phyloP scores from a whole-genome alignment of 2,888 invertebrate genomes.

The Megaustenia siamemsis region DNA sequence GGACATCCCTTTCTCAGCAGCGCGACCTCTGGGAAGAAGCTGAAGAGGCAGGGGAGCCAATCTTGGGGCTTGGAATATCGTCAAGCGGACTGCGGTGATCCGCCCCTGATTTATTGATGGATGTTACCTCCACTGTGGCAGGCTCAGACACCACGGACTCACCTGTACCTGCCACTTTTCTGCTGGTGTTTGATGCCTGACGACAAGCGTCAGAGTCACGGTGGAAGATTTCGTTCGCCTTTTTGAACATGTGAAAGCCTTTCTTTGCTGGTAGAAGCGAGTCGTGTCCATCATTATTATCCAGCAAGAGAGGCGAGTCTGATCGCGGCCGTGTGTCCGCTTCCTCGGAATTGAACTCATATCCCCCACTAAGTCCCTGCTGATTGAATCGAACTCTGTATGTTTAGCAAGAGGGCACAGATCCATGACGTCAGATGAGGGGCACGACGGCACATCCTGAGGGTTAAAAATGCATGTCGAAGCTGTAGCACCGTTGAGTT shows the following conservation, averaged over 20 bases:
- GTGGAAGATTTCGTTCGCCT: conserved; percentile 37
- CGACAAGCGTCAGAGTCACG: neutral
- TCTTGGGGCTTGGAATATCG: neutral
- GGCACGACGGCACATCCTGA: neutral
- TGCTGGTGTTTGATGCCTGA: neutral
- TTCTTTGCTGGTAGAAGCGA: neutral
- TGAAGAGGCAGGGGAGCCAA: conserved; percentile 16
- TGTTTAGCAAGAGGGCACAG: neutral
- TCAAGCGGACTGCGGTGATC: neutral
- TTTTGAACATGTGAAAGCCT: conserved; percentile 32
- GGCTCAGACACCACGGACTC: conserved; percentile 9
- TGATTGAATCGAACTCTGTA: neutral
- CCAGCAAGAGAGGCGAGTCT: conserved; percentile 3
- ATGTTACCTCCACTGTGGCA: conserved; percentile 34
- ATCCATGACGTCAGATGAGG: neutral
- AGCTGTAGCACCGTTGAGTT: conserved; percentile 6
- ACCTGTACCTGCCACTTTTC: neutral
- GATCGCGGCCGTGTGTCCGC: conserved; percentile 3
- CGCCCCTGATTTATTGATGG: neutral
- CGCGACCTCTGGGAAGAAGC: conserved; percentile 35
- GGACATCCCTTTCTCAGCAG: conserved; percentile 16
- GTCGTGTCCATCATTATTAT: conserved; percentile 11
- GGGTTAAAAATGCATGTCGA: neutral
- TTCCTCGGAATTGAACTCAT: conserved; percentile 2
- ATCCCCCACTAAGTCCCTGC: neutral